These are phyloP conservation scores for Drosophila sucinea DNA, from an alignment of 1,140 invertebrate species.

Conservation along the genomic window DNA sequence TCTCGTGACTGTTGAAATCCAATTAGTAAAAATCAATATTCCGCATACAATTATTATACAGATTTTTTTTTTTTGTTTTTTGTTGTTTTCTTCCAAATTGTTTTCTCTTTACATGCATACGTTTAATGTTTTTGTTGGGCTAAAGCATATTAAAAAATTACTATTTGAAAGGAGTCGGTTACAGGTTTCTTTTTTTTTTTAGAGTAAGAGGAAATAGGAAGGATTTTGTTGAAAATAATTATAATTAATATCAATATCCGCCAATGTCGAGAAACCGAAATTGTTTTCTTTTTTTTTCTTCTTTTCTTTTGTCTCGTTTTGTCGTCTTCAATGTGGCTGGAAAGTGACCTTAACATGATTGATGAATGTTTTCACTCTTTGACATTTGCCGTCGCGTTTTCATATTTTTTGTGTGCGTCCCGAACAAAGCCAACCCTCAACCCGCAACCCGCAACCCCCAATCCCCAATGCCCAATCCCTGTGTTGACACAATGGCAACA, in stretches of 20 bases:
- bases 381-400: conserved; percentile 72
- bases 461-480: not conserved
- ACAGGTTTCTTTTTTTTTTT: not conserved
- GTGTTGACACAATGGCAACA: not conserved
- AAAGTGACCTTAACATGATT: conserved; percentile 73
- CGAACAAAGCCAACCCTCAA: not conserved
- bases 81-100: not conserved
- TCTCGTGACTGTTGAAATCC: conserved; percentile 68
- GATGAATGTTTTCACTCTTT: conserved; percentile 79
- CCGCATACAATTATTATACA: conserved; percentile 72
- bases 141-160: conserved; percentile 59
- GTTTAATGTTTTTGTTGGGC: conserved; percentile 1
- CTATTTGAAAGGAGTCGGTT: conserved; percentile 15
- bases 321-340: conserved; percentile 47
- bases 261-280: conserved; percentile 42
- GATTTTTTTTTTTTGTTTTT: conserved; percentile 39
- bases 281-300: conserved; percentile 18
- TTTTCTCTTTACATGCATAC: not conserved
- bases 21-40: conserved; percentile 79
- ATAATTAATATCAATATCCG: conserved; percentile 77
- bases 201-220: not conserved
- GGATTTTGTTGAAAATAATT: conserved; percentile 43
- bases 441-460: no score
- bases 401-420: conserved; percentile 17
- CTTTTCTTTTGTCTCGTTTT: conserved; percentile 17